A percentile compares a stretch with the other conserved stretches of the same genome.
phyloP scores from a whole-genome alignment of 2,888 invertebrate genomes.

The Anarsia innoxiella region DNA sequence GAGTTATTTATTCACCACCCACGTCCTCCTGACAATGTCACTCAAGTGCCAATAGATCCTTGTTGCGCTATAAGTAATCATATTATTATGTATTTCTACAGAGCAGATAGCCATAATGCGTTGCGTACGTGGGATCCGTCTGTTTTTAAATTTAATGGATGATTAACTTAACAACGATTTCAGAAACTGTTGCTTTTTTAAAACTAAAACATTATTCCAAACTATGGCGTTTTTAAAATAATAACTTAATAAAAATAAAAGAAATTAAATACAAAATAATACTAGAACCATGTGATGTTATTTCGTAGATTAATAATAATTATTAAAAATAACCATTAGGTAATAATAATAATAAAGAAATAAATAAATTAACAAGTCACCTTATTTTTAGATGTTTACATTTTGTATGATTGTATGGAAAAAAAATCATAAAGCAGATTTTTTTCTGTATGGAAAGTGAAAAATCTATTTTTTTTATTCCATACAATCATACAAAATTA shows the following conservation, averaged over 20 bases:
- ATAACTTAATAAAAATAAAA: constrained; percentile 12
- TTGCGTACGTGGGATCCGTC: not conserved
- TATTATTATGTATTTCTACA: not conserved
- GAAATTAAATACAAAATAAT: constrained; percentile 15
- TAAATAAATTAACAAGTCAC: constrained; percentile 25
- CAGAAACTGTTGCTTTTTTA: not conserved
- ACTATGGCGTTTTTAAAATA: too few species aligned
- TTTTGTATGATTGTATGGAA: constrained; percentile 11
- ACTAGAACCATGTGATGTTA: constrained; percentile 15
- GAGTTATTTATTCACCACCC: too few species aligned
- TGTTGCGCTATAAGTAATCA: too few species aligned
- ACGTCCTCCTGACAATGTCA: too few species aligned
- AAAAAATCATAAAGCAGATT: not conserved
- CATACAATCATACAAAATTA: not conserved
- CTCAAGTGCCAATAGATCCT: too few species aligned
- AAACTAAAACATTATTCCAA: constrained; percentile 8
- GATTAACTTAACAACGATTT: not conserved
- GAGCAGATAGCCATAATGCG: not conserved
- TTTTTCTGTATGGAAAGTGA: not conserved
- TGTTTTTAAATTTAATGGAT: not conserved
- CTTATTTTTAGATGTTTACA: constrained; percentile 12
- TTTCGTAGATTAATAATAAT: too few species aligned
- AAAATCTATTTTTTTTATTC: not conserved
- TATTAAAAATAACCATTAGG: too few species aligned
- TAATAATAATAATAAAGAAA: constrained; percentile 12